Conservation (phyloP, 1,140 invertebrate species). For the Eupeodes corollae region DNA sequence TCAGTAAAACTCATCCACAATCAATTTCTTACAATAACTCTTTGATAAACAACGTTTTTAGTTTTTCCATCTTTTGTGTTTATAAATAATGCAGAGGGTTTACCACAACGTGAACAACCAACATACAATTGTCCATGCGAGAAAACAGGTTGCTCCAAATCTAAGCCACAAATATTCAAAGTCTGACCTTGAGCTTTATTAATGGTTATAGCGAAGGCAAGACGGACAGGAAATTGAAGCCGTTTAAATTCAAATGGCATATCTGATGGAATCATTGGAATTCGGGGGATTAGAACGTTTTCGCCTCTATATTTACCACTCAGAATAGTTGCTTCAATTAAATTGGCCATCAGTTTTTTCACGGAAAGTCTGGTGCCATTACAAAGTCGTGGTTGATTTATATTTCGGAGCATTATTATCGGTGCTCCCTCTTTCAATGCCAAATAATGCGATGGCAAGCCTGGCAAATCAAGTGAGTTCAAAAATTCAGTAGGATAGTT, state of each 20-base stretch:
- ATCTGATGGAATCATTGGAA: too few species aligned
- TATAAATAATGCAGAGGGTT: constrained; percentile 30
- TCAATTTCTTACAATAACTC: too few species aligned
- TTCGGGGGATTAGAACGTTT: constrained; percentile 33
- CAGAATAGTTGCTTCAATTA: constrained; percentile 36
- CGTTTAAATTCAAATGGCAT: too few species aligned
- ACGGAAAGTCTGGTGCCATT: constrained; percentile 37
- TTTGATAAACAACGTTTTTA: constrained; percentile 27
- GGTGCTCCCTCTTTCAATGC: constrained; percentile 36
- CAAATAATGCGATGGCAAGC: constrained; percentile 33
- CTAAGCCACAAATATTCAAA: constrained; percentile 25
- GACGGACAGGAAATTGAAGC: too few species aligned
- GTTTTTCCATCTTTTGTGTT: constrained; percentile 24
- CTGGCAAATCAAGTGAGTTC: constrained; percentile 34
- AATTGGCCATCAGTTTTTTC: constrained; percentile 31
- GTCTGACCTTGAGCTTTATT: constrained; percentile 46
- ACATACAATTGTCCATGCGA: constrained; percentile 40
- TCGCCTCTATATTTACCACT: constrained; percentile 32
- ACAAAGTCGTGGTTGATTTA: constrained; percentile 36
- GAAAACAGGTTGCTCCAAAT: constrained; percentile 33
- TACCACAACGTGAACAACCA: constrained; percentile 39
- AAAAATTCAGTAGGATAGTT: constrained; percentile 38
- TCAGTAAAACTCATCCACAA: too few species aligned
- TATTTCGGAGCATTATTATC: constrained; percentile 35
- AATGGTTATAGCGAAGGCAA: constrained; percentile 43